A percentile compares a stretch with the other conserved stretches of the same genome.
Conservation (phyloP, 2,888 invertebrate genomes). For the Aporophyla nigra region DNA sequence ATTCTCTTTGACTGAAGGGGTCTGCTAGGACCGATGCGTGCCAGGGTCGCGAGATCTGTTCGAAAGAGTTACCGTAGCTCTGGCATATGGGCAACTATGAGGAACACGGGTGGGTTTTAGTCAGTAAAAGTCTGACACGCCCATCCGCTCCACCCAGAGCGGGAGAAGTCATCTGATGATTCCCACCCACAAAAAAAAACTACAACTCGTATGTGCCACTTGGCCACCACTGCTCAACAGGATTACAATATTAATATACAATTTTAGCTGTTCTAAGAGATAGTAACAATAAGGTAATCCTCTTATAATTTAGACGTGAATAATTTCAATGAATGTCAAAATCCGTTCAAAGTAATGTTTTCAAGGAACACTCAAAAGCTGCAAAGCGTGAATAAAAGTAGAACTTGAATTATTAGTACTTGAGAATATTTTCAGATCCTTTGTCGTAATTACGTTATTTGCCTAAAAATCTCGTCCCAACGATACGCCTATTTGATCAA, state of each 20-base stretch:
- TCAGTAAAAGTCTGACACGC: too few species aligned
- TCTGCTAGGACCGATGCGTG: too few species aligned
- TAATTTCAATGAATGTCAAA: conserved; percentile 35
- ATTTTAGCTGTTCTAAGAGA: conserved; percentile 35
- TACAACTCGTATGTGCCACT: too few species aligned
- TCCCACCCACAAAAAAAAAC: too few species aligned
- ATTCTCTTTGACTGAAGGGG: too few species aligned
- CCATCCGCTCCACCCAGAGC: too few species aligned
- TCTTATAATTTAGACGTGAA: conserved; percentile 53
- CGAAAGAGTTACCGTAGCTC: too few species aligned
- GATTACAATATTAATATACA: conserved; percentile 34
- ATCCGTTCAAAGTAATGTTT: conserved; percentile 17
- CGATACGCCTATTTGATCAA: conserved; percentile 1
- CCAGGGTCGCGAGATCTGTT: too few species aligned
- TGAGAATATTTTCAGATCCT: neutral
- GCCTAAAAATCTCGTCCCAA: neutral
- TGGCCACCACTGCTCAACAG: too few species aligned
- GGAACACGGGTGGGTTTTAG: too few species aligned
- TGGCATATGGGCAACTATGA: too few species aligned
- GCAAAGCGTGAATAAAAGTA: neutral
- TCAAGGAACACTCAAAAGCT: conserved; percentile 15
- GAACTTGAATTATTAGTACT: neutral
- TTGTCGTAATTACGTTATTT: conserved; percentile 6
- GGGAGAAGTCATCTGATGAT: too few species aligned
- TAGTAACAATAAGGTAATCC: conserved; percentile 50